Evolutionary conservation across 2,888 invertebrate species (phyloP), one percentile per base, ranked within the genome.

Genomic region (Fissipunctia ypsillon): DNA sequence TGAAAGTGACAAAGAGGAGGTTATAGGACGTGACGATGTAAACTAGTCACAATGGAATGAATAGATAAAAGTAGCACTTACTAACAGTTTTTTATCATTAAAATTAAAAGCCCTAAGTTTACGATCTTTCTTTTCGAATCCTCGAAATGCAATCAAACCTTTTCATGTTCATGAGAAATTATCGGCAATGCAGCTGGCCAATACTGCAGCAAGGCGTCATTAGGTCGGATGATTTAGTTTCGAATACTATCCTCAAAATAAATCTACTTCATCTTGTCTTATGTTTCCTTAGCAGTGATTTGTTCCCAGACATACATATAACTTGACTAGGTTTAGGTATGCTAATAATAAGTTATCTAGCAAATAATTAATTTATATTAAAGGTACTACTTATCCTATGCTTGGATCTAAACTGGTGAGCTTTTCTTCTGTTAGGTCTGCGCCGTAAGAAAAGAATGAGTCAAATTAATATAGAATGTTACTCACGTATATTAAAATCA

Each of bases 401-500:
- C 19, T n/a, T n/a, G 3, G 25, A 61, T 28, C 6, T 19, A 38
- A 31, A 12, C 54, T 9, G 9, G 3, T 31, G 7, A 57, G 10
- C 3, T n/a, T 19, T 48, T 35, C n/a, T 16, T 12, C 1, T 14
- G 16, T 28, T 38, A 43, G 19, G 14, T 35, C 16, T 28, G 41
- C 25, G 48, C 35, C 16, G 12, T 22, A n/a, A 43, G 38, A 41
- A 25, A 50, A 68, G 7, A 45, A 38, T 54, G 45, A 22, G 6
- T 28, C 25, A 31, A 61, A 57, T 25, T 38, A 61, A 73, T 63
- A 10, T 48, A 67, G 35, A 56, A 65, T 66, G 19, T 63, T 45
- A 31, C 41, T 52, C 70, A 70, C 70, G 28, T 66, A 65, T 61
- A 61, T 35, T 66, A 45, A 59, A 77, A 68, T n/a, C 35, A 59